phyloP scores from a whole-genome alignment of 1,140 invertebrate species.

The Drosophila ohnishii region DNA sequence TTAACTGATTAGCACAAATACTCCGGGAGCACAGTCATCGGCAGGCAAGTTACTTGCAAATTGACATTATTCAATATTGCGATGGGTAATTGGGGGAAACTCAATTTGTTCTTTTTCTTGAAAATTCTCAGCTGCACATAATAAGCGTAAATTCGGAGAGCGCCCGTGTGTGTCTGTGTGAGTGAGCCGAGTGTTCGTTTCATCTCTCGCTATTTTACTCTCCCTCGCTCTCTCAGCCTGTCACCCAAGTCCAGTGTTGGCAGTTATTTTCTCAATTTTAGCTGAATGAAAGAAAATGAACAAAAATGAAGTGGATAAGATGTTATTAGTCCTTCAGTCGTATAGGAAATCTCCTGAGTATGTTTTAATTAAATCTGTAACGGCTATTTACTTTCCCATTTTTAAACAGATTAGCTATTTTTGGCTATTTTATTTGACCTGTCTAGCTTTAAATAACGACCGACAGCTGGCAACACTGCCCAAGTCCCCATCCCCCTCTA shows the following conservation, averaged over 20 bases:
- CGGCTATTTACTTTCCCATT: too few species aligned
- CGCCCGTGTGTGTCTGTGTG: conserved; percentile 18
- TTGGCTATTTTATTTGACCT: too few species aligned
- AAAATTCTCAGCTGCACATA: conserved; percentile 72
- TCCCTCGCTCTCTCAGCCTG: neutral
- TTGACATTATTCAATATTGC: conserved; percentile 14
- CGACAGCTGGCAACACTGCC: too few species aligned
- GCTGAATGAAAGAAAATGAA: too few species aligned
- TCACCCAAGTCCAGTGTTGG: neutral
- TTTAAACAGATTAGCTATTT: too few species aligned
- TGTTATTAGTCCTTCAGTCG: too few species aligned
- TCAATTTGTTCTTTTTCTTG: conserved; percentile 55
- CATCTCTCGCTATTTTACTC: conserved; percentile 1
- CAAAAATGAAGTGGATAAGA: too few species aligned
- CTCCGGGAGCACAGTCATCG: neutral
- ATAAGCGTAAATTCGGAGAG: conserved; percentile 66
- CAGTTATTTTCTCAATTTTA: too few species aligned
- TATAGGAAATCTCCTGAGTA: too few species aligned
- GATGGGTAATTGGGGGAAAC: conserved; percentile 31
- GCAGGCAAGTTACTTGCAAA: conserved; percentile 4
- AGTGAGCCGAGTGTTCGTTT: conserved; percentile 28
- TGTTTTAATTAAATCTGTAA: too few species aligned
- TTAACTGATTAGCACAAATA: conserved; percentile 15
- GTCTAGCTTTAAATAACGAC: too few species aligned
- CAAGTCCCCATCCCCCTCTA: neutral